These are phyloP conservation scores for Paralvinella palmiformis DNA, from an alignment of 1,140 invertebrate species.

Conservation along the genomic window DNA sequence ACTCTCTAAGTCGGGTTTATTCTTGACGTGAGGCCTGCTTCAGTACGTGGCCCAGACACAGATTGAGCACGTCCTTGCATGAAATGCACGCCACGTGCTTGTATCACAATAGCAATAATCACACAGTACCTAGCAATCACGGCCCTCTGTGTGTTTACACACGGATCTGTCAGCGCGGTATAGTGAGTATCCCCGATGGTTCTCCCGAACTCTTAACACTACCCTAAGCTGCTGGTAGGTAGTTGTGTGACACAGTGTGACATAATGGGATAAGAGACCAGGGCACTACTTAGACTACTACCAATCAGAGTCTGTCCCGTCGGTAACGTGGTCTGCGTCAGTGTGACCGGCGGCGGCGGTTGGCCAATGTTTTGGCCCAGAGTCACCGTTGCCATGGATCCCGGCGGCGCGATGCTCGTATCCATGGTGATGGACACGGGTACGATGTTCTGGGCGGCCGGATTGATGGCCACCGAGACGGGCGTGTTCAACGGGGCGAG, in stretches of 20 bases:
- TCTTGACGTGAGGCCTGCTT: no score
- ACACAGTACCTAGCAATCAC: not conserved
- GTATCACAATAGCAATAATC: not conserved
- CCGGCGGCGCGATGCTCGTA: not conserved
- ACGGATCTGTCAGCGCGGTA: not conserved
- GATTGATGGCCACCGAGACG: conserved; percentile 13
- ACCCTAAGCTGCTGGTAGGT: conserved; percentile 4
- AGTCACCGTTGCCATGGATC: conserved; percentile 8
- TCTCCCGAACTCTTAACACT: not conserved
- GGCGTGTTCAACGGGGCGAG: conserved; percentile 9
- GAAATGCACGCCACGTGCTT: not conserved
- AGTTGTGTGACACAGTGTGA: conserved; percentile 11
- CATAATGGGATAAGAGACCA: conserved; percentile 21
- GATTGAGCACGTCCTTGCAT: not conserved
- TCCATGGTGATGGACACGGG: conserved; percentile 13
- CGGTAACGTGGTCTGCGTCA: conserved; percentile 4
- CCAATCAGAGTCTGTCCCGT: not conserved
- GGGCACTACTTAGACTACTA: conserved; percentile 6
- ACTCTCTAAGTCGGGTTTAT: no score
- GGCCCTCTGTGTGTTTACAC: not conserved
- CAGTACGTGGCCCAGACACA: not conserved
- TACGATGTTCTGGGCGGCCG: not conserved
- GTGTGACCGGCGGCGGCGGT: not conserved
- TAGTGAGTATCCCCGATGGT: not conserved
- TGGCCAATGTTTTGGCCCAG: not conserved